Evolutionary conservation across 2,888 invertebrate genomes (phyloP).

Genomic region (Drosophila pseudotalamancana): DNA sequence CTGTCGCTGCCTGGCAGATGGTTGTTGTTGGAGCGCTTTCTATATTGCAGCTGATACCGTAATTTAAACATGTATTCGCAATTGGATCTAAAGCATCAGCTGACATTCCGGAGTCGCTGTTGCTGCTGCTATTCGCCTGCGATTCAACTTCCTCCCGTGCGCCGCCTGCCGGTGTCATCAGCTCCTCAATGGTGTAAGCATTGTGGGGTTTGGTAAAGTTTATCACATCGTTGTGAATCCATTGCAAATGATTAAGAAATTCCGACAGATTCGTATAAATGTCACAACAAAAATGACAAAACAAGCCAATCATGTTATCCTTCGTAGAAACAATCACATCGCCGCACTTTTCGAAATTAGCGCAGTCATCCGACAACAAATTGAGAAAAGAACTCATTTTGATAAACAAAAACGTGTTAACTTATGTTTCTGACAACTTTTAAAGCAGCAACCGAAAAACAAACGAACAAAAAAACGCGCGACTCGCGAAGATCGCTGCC

Average conservation of each 20-base stretch:
- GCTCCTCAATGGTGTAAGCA: slow-evolving; percentile 65
- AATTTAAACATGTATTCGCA: not conserved
- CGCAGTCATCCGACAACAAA: slow-evolving; percentile 14
- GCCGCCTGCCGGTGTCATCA: slow-evolving; percentile 30
- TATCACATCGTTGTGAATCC: slow-evolving; percentile 51
- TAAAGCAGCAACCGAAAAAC: slow-evolving; percentile 1
- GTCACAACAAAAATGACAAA: slow-evolving; percentile 60
- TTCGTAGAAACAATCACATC: slow-evolving; percentile 64
- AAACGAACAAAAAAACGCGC: slow-evolving; percentile 21
- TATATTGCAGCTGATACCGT: not conserved
- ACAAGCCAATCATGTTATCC: slow-evolving; percentile 52
- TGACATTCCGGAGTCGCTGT: slow-evolving; percentile 11
- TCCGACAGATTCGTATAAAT: slow-evolving; percentile 44
- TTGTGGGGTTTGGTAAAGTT: slow-evolving; percentile 40
- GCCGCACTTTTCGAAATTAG: slow-evolving; percentile 69
- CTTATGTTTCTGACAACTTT: not conserved
- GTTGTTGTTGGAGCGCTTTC: not conserved
- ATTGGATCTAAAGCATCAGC: slow-evolving; percentile 7
- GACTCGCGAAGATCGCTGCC: not conserved
- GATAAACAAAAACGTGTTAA: not conserved
- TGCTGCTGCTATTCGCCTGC: slow-evolving; percentile 8
- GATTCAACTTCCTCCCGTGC: not conserved
- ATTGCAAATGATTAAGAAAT: slow-evolving; percentile 64
- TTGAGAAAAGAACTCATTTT: slow-evolving; percentile 49
- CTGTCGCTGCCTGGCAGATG: not conserved